Conservation (phyloP, 2,888 invertebrate species). For the Sminthurides aquaticus region DNA sequence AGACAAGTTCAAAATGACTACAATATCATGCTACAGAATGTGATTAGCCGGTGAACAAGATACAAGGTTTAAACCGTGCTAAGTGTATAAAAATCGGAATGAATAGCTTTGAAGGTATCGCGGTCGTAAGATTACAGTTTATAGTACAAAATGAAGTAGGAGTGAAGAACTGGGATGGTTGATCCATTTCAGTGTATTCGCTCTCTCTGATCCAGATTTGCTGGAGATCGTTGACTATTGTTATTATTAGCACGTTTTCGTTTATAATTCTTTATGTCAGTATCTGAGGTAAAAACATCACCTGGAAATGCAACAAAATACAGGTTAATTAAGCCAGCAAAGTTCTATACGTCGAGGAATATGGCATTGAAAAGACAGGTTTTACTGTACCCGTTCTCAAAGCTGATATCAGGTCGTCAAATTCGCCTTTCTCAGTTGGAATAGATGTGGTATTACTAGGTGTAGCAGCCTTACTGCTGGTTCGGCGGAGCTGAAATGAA, state of each 20-base stretch:
- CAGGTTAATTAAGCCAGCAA: constrained; percentile 8
- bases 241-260: constrained; percentile 19
- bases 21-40: too few species aligned
- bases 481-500: constrained; percentile 25
- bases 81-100: too few species aligned
- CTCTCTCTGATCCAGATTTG: constrained; percentile 13
- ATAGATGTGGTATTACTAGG: constrained; percentile 10
- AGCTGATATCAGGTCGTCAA: constrained; percentile 92
- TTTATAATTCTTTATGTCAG: constrained; percentile 20
- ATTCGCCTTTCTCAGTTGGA: constrained; percentile 66
- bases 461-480: constrained; percentile 16
- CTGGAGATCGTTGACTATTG: constrained; percentile 16
- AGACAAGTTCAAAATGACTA: too few species aligned
- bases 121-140: too few species aligned
- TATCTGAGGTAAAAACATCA: constrained; percentile 20
- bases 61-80: too few species aligned
- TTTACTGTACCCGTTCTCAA: constrained; percentile 67
- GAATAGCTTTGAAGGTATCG: too few species aligned
- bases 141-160: too few species aligned
- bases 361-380: not conserved
- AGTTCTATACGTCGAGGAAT: not conserved
- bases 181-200: constrained; percentile 15
- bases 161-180: too few species aligned
- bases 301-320: constrained; percentile 6
- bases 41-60: too few species aligned